These are phyloP conservation scores for Drosophila anomalata DNA, from an alignment of 2,888 invertebrate genomes.

Conservation along the genomic window DNA sequence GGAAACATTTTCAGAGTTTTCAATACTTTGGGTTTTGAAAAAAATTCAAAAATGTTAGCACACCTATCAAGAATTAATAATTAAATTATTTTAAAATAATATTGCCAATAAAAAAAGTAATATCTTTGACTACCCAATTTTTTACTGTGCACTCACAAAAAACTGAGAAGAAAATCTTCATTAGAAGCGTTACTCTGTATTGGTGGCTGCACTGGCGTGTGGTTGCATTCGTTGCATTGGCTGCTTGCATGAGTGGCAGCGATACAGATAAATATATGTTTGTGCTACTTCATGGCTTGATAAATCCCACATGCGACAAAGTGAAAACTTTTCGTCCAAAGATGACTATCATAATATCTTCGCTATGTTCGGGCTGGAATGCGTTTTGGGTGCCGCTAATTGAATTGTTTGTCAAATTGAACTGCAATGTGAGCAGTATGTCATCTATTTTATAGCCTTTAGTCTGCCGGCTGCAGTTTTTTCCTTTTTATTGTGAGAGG, in stretches of 20 bases:
- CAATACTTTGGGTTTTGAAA: background rate
- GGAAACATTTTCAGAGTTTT: background rate
- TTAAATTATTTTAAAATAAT: background rate
- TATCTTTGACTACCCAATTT: background rate
- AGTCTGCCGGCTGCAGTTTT: slow-evolving; percentile 4
- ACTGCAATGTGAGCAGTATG: slow-evolving; percentile 59
- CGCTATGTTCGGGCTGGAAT: slow-evolving; percentile 14
- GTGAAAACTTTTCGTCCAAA: slow-evolving; percentile 61
- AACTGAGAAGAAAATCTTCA: slow-evolving; percentile 40
- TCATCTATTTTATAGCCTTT: slow-evolving; percentile 38
- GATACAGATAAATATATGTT: slow-evolving; percentile 40
- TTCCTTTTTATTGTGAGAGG: slow-evolving; percentile 7
- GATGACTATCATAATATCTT: slow-evolving; percentile 28
- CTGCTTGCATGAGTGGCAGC: slow-evolving; percentile 61
- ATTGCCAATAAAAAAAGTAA: background rate
- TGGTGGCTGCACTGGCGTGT: slow-evolving; percentile 33
- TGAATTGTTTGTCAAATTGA: slow-evolving; percentile 54
- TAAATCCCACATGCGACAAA: slow-evolving; percentile 68
- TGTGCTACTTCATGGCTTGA: slow-evolving; percentile 69
- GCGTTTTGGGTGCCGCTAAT: slow-evolving; percentile 46
- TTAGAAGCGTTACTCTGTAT: slow-evolving; percentile 31
- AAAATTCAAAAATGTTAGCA: background rate
- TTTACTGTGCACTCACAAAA: background rate
- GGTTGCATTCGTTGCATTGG: slow-evolving; percentile 38
- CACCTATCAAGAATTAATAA: background rate